Conservation (phyloP, 2,113 vertebrate species). For the Candoia aspera region DNA sequence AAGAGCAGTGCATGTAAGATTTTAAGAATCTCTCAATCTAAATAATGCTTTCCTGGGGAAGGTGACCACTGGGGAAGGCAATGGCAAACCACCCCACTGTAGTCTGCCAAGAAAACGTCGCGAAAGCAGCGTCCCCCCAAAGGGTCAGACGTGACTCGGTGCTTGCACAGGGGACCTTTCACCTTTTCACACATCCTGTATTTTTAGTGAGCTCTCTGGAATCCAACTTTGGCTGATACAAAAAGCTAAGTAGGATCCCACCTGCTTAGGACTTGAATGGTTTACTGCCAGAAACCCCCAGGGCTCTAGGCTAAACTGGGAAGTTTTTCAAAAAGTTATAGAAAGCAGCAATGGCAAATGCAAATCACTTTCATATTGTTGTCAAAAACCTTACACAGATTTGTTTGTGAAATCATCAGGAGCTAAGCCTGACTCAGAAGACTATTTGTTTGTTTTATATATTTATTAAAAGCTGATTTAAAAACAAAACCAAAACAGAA, state of each 20-base stretch:
- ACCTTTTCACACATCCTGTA: too few species aligned
- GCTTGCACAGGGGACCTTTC: too few species aligned
- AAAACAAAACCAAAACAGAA: background rate
- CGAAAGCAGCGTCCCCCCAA: too few species aligned
- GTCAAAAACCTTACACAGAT: too few species aligned
- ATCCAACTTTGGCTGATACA: background rate
- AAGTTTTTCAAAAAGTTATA: background rate
- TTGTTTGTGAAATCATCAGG: background rate
- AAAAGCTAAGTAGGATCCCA: background rate
- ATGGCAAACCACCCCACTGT: too few species aligned
- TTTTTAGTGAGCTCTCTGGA: background rate
- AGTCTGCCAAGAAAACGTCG: too few species aligned
- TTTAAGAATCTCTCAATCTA: background rate
- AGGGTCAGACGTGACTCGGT: too few species aligned
- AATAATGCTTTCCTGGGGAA: too few species aligned
- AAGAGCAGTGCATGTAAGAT: background rate
- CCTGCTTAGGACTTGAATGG: background rate
- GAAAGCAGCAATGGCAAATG: background rate
- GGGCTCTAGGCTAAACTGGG: background rate
- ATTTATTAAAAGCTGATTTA: background rate
- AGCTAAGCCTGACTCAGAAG: background rate
- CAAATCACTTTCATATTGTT: background rate
- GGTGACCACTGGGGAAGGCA: too few species aligned
- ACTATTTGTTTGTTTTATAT: background rate
- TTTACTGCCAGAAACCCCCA: background rate